Evolutionary conservation across 2,888 invertebrate genomes (phyloP).

Genomic region (Sisyra terminalis): DNA sequence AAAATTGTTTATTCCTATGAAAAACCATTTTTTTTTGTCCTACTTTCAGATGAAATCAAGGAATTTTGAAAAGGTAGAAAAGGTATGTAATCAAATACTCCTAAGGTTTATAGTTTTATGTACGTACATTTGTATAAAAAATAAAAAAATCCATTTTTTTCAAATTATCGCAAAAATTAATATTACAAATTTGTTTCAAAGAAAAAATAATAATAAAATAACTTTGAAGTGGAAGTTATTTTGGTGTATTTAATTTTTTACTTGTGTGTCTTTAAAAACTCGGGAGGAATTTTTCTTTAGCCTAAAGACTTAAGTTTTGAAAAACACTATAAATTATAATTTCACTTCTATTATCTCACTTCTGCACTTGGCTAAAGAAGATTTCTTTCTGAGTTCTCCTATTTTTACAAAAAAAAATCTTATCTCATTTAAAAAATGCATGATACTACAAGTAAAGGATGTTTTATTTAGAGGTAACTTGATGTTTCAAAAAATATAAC

Average conservation of each 20-base stretch:
- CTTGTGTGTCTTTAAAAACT: conserved; percentile 22
- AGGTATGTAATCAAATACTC: conserved; percentile 40
- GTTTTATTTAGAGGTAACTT: too few relatives aligned
- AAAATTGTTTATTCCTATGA: conserved; percentile 7
- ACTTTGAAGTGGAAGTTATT: conserved; percentile 13
- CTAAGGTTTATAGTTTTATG: conserved; percentile 8
- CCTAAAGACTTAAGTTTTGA: not conserved
- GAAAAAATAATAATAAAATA: conserved; percentile 13
- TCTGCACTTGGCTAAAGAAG: conserved; percentile 3
- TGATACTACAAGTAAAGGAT: too few relatives aligned
- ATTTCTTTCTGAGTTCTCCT: conserved; percentile 11
- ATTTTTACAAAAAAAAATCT: not conserved
- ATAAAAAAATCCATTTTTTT: not conserved
- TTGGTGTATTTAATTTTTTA: conserved; percentile 17
- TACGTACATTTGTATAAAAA: conserved; percentile 6
- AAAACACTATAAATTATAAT: not conserved
- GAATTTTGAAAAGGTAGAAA: conserved; percentile 97
- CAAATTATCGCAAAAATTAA: not conserved
- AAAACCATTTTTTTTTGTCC: conserved; percentile 14
- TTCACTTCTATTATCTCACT: not conserved
- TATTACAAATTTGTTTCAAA: not conserved
- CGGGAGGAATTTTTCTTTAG: conserved; percentile 25
- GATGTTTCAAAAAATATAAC: too few relatives aligned
- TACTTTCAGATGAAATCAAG: conserved; percentile 84
- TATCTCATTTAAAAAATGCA: not conserved